These are phyloP conservation scores for Rhinella marina DNA, from an alignment of 2,797 vertebrate species.

Conservation along the genomic window DNA sequence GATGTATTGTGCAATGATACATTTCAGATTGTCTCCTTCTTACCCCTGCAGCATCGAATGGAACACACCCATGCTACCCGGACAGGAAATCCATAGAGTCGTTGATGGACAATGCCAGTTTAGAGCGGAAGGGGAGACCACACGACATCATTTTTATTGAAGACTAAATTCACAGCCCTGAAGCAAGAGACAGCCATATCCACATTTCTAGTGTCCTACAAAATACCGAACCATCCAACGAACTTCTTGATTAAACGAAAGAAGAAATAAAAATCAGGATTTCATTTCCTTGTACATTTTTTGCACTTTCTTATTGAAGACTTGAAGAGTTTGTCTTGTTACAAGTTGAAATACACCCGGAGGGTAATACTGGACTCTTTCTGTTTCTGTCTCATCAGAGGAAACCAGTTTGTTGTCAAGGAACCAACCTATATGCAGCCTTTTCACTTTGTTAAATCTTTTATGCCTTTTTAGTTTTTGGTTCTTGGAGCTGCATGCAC, in stretches of 20 bases:
- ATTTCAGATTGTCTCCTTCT: slow-evolving; percentile 29
- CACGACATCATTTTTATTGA: slow-evolving; percentile 80
- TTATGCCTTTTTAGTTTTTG: slow-evolving; percentile 23
- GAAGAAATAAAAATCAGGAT: slow-evolving; percentile 61
- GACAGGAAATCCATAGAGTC: slow-evolving; percentile 80
- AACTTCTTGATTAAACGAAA: slow-evolving; percentile 46
- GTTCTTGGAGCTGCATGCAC: slow-evolving; percentile 62
- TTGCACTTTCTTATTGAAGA: slow-evolving; percentile 79
- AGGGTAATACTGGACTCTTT: slow-evolving; percentile 47
- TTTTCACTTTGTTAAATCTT: slow-evolving; percentile 43
- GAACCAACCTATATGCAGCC: slow-evolving; percentile 1
- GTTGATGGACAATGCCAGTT: slow-evolving; percentile 76
- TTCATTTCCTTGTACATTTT: slow-evolving; percentile 72
- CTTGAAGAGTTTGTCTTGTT: slow-evolving; percentile 72
- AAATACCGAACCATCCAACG: slow-evolving; percentile 42
- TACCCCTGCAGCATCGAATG: slow-evolving; percentile 77
- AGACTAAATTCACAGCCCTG: slow-evolving; percentile 70
- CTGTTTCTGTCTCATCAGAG: slow-evolving; percentile 53
- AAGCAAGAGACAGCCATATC: slow-evolving; percentile 55
- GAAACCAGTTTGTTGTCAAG: slow-evolving; percentile 23
- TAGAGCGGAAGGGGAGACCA: slow-evolving; percentile 77
- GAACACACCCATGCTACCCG: slow-evolving; percentile 75
- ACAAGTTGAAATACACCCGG: slow-evolving; percentile 61
- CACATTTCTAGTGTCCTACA: slow-evolving; percentile 64
- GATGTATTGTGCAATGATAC: background rate